Evolutionary conservation across 2,113 vertebrate genomes (phyloP).

Genomic region (Catharus fuscescens): DNA sequence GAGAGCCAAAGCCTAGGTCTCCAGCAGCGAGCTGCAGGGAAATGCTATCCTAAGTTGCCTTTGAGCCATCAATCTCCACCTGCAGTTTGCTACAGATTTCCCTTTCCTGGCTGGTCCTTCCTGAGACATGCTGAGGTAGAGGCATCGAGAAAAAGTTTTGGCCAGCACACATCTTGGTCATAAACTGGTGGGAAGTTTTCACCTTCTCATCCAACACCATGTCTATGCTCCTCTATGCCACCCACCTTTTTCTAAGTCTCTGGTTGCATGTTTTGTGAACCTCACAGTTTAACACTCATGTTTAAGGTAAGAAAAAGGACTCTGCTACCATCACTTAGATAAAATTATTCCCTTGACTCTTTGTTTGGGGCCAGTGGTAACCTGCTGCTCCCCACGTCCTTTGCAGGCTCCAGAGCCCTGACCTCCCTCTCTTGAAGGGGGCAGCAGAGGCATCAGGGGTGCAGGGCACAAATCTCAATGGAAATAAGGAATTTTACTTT

Average conservation of each 20-base stretch:
- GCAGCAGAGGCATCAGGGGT: fast-evolving
- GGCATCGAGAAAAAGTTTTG: neutral
- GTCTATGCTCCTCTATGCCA: neutral
- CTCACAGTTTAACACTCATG: neutral
- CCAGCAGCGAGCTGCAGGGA: neutral
- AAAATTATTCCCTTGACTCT: neutral
- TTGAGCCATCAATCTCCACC: neutral
- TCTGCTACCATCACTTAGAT: neutral
- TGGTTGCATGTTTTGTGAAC: neutral
- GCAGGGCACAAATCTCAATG: neutral
- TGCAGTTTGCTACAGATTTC: neutral
- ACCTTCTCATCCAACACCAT: neutral
- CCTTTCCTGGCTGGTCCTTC: neutral
- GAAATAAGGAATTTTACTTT: neutral
- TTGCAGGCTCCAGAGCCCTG: neutral
- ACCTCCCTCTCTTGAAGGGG: neutral
- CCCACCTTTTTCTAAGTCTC: neutral
- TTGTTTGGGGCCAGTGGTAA: neutral
- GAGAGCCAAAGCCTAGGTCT: neutral
- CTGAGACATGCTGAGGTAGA: neutral
- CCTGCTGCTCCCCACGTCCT: neutral
- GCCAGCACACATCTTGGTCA: neutral
- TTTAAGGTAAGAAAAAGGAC: neutral
- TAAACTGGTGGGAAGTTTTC: neutral
- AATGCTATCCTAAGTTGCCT: neutral